phyloP scores from a whole-genome alignment of 2,797 vertebrate genomes.

The Vespertilio murinus region DNA sequence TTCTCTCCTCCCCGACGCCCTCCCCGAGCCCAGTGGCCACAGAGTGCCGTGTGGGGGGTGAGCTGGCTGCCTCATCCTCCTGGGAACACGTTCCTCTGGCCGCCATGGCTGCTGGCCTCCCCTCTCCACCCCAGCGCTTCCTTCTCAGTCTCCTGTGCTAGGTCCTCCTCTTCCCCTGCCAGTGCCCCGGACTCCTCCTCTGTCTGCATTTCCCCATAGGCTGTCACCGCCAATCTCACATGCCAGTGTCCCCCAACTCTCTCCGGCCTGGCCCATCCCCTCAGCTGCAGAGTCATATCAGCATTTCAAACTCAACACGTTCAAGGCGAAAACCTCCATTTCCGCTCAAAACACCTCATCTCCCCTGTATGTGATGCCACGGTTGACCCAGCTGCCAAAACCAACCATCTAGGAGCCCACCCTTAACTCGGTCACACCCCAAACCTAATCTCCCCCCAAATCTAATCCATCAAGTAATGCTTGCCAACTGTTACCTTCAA shows the following conservation, averaged over 20 bases:
- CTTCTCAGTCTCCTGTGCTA: background rate
- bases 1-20: rapidly evolving
- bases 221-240: background rate
- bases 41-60: rapidly evolving
- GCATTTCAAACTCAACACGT: background rate
- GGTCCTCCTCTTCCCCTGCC: background rate
- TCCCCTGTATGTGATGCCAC: background rate
- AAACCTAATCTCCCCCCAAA: background rate
- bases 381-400: background rate
- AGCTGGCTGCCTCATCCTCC: rapidly evolving
- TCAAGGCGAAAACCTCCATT: background rate
- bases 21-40: background rate
- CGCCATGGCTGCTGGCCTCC: background rate
- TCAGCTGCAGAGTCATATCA: background rate
- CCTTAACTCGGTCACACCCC: background rate
- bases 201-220: rapidly evolving
- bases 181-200: background rate
- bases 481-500: background rate
- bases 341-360: background rate
- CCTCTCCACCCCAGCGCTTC: background rate
- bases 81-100: background rate
- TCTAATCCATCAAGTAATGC: background rate
- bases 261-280: background rate
- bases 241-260: rapidly evolving
- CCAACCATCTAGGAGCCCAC: background rate